Conservation (phyloP, 2,888 invertebrate genomes). For the Syrista parreyssii region DNA sequence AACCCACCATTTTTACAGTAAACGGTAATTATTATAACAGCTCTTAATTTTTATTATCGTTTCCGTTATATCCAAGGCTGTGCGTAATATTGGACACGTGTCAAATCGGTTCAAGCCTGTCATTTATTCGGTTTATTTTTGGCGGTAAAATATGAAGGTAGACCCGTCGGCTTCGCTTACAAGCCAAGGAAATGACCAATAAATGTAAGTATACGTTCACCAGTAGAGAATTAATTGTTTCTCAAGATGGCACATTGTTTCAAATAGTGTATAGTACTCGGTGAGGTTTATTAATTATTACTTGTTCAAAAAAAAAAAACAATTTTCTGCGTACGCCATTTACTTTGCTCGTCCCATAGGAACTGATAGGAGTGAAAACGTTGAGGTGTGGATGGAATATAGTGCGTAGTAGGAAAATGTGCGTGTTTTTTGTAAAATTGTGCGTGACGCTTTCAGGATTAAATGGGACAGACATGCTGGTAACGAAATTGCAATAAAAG, state of each 20-base stretch:
- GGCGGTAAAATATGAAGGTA: background rate
- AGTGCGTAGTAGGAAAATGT: background rate
- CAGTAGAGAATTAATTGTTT: background rate
- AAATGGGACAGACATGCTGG: background rate
- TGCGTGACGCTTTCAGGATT: background rate
- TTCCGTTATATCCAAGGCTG: background rate
- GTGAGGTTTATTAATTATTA: background rate
- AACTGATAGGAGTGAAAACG: background rate
- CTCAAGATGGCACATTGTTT: too few relatives aligned
- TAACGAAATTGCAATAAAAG: background rate
- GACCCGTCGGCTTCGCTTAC: background rate
- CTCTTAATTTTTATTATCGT: background rate
- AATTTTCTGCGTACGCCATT: background rate
- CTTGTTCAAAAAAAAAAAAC: background rate
- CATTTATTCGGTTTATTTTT: background rate
- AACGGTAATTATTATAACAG: background rate
- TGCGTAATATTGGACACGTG: background rate
- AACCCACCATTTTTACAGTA: background rate
- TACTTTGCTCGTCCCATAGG: background rate
- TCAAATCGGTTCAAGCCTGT: background rate
- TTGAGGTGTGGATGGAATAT: background rate
- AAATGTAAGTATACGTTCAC: background rate
- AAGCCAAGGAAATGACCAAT: background rate
- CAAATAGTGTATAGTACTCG: too few relatives aligned
- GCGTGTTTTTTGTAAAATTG: background rate